phyloP scores from a whole-genome alignment of 1,140 invertebrate species.

The Drosophila micromelanica region DNA sequence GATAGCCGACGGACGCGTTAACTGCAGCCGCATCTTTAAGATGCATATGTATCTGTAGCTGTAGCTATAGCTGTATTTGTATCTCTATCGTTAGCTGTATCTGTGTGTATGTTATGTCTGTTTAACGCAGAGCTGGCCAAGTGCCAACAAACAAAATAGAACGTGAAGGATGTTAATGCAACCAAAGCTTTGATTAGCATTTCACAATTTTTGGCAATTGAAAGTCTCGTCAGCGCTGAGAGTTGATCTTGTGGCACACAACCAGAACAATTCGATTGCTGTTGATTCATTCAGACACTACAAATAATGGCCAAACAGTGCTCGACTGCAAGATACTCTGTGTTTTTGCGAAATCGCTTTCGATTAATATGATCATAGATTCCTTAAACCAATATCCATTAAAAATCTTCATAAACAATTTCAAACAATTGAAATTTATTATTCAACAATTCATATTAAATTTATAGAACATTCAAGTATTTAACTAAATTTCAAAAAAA shows the following conservation, averaged over 20 bases:
- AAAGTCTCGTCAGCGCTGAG: slow-evolving; percentile 3
- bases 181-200: slow-evolving; percentile 34
- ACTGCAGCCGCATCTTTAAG: background rate
- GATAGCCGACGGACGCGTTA: slow-evolving; percentile 1
- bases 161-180: slow-evolving; percentile 14
- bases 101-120: background rate
- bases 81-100: background rate
- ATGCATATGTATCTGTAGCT: background rate
- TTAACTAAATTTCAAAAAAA: no score
- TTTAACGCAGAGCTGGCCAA: slow-evolving; percentile 2
- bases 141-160: slow-evolving; percentile 13
- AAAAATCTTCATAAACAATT: no score
- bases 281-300: slow-evolving; percentile 2
- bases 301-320: slow-evolving; percentile 5
- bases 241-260: background rate
- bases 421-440: no score
- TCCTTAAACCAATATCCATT: no score
- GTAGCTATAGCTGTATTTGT: background rate
- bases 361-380: no score
- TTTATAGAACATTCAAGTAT: no score
- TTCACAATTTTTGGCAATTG: slow-evolving; percentile 25
- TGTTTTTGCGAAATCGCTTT: no score
- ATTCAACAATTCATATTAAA: no score
- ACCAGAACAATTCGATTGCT: slow-evolving; percentile 4
- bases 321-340: background rate